Percentiles rank a stretch among this genome's conserved stretches.
Conservation (phyloP, 2,888 invertebrate genomes). For the Drosophila differens region DNA sequence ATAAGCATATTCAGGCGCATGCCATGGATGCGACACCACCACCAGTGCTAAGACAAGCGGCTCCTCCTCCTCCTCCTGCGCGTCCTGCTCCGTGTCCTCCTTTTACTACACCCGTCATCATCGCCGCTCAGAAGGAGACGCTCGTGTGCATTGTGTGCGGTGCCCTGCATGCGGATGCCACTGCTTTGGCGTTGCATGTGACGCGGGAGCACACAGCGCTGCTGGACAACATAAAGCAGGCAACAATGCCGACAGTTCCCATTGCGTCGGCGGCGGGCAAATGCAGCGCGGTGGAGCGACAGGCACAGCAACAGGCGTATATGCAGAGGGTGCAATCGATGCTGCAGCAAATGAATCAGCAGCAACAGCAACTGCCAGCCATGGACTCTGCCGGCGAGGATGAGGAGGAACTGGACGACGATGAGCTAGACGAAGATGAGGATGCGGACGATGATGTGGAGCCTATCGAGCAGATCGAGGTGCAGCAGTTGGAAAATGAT, state of each 20-base stretch:
- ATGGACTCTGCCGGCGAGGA: conserved; percentile 74
- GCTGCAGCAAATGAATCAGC: conserved; percentile 72
- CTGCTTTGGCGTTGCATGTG: conserved; percentile 82
- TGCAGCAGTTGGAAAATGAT: conserved; percentile 22
- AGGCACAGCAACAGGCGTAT: conserved; percentile 73
- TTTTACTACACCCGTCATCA: background rate
- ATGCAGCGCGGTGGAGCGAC: conserved; percentile 60
- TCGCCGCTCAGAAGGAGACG: conserved; percentile 60
- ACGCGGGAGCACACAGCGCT: conserved; percentile 83
- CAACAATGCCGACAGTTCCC: conserved; percentile 37
- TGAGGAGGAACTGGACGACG: conserved; percentile 64
- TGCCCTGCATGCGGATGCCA: conserved; percentile 82
- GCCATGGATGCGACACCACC: conserved; percentile 54
- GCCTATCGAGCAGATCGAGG: conserved; percentile 5
- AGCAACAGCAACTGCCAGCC: conserved; percentile 50
- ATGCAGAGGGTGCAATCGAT: conserved; percentile 73
- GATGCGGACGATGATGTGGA: conserved; percentile 28
- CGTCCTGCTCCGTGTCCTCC: background rate
- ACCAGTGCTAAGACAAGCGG: background rate
- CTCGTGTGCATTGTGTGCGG: conserved; percentile 84
- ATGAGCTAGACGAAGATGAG: conserved; percentile 40
- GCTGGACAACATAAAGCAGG: conserved; percentile 78
- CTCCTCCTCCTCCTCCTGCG: background rate
- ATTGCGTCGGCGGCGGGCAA: conserved; percentile 33
- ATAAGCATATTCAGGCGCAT: conserved; percentile 83